phyloP scores from a whole-genome alignment of 2,888 invertebrate species.

The Synergus itoensis region DNA sequence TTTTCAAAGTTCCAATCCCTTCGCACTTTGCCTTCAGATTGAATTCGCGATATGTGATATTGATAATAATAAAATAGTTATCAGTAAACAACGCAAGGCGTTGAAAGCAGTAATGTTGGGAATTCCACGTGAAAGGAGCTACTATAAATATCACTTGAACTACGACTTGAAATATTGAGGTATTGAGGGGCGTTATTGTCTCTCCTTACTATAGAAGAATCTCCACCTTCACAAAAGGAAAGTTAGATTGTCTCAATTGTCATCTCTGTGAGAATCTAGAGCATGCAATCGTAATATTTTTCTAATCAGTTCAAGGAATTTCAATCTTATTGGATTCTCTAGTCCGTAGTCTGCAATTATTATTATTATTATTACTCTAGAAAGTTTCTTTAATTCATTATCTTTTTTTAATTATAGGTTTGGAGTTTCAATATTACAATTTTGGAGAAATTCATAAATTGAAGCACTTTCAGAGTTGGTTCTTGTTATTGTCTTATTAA shows the following conservation, averaged over 20 bases:
- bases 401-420: not conserved
- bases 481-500: not conserved
- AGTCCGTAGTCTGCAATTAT: not conserved
- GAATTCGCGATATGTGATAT: slow-evolving; percentile 8
- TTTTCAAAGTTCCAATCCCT: slow-evolving; percentile 24
- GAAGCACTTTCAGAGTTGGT: not conserved
- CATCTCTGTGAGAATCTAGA: slow-evolving; percentile 10
- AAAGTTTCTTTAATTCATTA: not conserved
- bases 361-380: too few relatives aligned
- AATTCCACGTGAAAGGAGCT: slow-evolving; percentile 1
- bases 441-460: not conserved
- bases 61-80: slow-evolving; percentile 4
- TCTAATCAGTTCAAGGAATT: slow-evolving; percentile 31
- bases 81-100: not conserved
- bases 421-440: not conserved
- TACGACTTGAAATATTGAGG: not conserved
- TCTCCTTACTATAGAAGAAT: not conserved
- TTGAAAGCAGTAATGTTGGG: not conserved
- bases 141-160: not conserved
- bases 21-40: slow-evolving; percentile 12
- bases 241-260: slow-evolving; percentile 10
- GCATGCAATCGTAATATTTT: slow-evolving; percentile 13
- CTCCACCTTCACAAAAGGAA: slow-evolving; percentile 2
- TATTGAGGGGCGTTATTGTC: not conserved
- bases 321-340: not conserved